phyloP scores from a whole-genome alignment of 2,113 vertebrate species.

The Heteronetta atricapilla region DNA sequence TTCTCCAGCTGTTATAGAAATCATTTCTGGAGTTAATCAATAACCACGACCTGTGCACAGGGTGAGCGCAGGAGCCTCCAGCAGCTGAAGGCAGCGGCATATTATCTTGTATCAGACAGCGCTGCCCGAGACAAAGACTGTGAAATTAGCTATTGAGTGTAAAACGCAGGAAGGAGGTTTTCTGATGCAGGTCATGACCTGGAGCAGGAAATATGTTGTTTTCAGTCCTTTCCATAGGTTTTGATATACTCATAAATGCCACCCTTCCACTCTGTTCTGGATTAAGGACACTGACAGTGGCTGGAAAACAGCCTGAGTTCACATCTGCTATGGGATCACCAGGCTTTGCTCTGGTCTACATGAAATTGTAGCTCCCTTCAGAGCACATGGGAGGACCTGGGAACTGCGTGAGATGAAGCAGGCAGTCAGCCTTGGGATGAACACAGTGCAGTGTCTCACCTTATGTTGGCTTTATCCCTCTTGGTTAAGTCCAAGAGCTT shows the following conservation, averaged over 20 bases:
- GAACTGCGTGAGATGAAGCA: neutral
- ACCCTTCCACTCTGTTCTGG: neutral
- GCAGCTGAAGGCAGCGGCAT: neutral
- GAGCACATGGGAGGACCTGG: neutral
- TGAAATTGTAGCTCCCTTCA: neutral
- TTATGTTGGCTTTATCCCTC: rapidly evolving
- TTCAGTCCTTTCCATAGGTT: neutral
- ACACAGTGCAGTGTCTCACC: neutral
- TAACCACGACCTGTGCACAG: neutral
- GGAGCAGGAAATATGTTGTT: neutral
- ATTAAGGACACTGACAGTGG: neutral
- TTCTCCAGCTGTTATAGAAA: neutral
- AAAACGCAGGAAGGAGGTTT: neutral
- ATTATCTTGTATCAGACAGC: neutral
- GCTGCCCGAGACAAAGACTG: conserved; percentile 11
- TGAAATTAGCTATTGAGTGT: conserved; percentile 61
- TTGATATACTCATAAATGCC: neutral
- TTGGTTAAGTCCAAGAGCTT: neutral
- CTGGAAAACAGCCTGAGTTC: neutral
- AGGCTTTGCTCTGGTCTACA: neutral
- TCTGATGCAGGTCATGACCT: neutral
- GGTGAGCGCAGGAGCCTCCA: neutral
- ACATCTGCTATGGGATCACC: neutral
- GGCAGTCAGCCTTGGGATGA: neutral
- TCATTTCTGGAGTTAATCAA: neutral